A percentile compares a stretch with the other conserved stretches of the same genome.
Evolutionary conservation across 2,113 vertebrate genomes (phyloP).

Genomic region (Cinclus mexicanus): DNA sequence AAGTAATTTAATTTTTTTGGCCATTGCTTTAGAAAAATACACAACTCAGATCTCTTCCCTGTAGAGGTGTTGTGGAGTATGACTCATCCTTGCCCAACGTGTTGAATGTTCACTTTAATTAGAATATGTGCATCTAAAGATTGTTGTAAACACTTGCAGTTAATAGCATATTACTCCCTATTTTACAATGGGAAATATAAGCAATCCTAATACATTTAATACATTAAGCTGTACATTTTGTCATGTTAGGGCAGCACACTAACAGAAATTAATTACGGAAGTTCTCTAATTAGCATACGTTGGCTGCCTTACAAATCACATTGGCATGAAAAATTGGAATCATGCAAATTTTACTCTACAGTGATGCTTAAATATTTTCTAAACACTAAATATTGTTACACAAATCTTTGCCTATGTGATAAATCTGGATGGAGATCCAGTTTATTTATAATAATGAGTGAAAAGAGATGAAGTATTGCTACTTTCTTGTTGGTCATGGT

Average conservation of each 20-base stretch:
- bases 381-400: slow-evolving; percentile 19
- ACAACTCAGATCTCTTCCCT: slow-evolving; percentile 20
- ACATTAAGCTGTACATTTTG: slow-evolving; percentile 23
- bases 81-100: slow-evolving; percentile 41
- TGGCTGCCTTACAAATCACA: slow-evolving; percentile 29
- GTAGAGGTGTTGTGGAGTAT: slow-evolving; percentile 10
- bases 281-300: neutral
- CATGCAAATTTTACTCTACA: neutral
- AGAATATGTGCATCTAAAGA: slow-evolving; percentile 47
- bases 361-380: slow-evolving; percentile 42
- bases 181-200: neutral
- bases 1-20: neutral
- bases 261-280: slow-evolving; percentile 28
- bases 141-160: slow-evolving; percentile 8
- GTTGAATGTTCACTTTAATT: slow-evolving; percentile 44
- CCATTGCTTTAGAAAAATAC: slow-evolving; percentile 10
- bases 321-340: slow-evolving; percentile 29
- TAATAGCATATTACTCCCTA: slow-evolving; percentile 14
- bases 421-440: neutral
- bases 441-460: neutral
- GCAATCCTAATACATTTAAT: neutral
- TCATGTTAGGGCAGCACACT: neutral
- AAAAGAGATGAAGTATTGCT: neutral
- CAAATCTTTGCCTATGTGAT: neutral
- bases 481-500: neutral